A percentile compares a stretch with the other conserved stretches of the same genome.
Conservation (phyloP, 2,888 invertebrate species). For the Alloscopus bannaensis region DNA sequence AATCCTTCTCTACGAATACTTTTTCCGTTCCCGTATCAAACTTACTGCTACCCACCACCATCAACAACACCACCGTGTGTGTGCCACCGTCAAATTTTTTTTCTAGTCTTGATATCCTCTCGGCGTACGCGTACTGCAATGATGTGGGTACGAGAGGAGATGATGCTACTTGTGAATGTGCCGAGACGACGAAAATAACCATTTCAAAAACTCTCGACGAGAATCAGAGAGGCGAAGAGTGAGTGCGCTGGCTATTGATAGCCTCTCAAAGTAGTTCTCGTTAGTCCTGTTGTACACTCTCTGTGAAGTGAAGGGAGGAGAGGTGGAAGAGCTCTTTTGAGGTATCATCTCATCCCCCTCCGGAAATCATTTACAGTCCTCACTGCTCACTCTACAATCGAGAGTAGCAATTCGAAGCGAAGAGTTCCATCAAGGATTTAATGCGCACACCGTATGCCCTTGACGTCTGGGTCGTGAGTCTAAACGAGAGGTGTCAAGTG, state of each 20-base stretch:
- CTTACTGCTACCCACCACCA: slow-evolving; percentile 11
- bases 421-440: background rate
- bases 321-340: background rate
- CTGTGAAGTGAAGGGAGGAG: slow-evolving; percentile 17
- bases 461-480: background rate
- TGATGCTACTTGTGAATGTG: background rate
- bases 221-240: background rate
- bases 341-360: background rate
- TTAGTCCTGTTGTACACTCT: background rate
- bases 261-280: too few relatives aligned
- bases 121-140: too few relatives aligned
- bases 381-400: too few relatives aligned
- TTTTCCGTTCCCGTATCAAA: too few relatives aligned
- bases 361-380: slow-evolving; percentile 7
- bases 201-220: slow-evolving; percentile 16
- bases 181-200: slow-evolving; percentile 21
- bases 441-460: background rate
- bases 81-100: slow-evolving; percentile 44
- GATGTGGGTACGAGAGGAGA: too few relatives aligned
- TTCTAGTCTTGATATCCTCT: slow-evolving; percentile 6
- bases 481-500: background rate
- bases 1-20: slow-evolving; percentile 28
- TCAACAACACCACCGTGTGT: slow-evolving; percentile 1
- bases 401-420: background rate
- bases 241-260: too few relatives aligned